Conservation (phyloP, 2,888 invertebrate species). For the Clivina fossor region DNA sequence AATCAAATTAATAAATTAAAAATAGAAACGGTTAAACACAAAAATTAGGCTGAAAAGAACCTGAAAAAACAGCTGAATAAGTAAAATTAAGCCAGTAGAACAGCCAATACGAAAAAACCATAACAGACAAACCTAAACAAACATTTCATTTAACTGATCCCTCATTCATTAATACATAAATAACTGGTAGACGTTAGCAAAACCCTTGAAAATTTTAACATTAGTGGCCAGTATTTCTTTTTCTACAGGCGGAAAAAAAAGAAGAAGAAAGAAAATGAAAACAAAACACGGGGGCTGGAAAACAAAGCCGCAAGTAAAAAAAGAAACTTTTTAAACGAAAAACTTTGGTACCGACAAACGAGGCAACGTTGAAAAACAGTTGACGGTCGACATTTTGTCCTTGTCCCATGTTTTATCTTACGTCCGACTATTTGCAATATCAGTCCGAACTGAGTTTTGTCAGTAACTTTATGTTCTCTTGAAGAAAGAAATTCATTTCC, state of each 20-base stretch:
- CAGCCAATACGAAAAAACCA: neutral
- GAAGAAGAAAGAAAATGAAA: neutral
- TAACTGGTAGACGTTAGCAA: neutral
- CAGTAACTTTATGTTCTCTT: no score
- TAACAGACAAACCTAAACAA: neutral
- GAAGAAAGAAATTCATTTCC: no score
- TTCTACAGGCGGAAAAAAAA: no score
- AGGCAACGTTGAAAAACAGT: neutral
- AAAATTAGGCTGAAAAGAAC: no score
- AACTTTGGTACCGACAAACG: neutral
- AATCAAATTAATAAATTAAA: no score
- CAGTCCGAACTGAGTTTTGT: no score
- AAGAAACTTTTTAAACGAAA: neutral
- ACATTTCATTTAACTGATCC: neutral
- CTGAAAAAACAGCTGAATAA: neutral
- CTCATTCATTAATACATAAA: conserved; percentile 3
- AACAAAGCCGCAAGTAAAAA: neutral
- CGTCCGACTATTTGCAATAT: no score
- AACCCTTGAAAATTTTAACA: neutral
- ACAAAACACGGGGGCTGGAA: no score
- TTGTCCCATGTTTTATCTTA: no score
- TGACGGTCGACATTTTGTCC: no score
- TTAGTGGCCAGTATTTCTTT: conserved; percentile 1
- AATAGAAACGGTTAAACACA: no score
- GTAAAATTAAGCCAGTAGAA: neutral